Evolutionary conservation across 2,797 vertebrate species (phyloP).

Genomic region (Microctenopoma steveboyesi): DNA sequence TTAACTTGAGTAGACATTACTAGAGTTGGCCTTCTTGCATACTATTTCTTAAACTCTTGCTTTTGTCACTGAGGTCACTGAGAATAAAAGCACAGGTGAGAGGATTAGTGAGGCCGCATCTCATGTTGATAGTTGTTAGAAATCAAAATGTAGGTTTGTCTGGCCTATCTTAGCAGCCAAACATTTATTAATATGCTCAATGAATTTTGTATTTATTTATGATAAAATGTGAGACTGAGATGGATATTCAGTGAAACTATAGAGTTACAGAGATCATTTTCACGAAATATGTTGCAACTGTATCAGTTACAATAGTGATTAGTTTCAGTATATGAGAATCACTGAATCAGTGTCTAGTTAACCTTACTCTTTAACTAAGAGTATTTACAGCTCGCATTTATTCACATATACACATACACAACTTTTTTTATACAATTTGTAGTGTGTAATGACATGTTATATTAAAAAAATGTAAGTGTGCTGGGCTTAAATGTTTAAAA

Average conservation of each 20-base stretch:
- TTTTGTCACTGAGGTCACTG: not conserved
- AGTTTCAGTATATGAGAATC: not conserved
- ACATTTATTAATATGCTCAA: not conserved
- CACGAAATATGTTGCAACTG: not conserved
- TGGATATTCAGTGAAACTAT: not conserved
- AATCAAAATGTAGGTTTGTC: constrained; percentile 2
- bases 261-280: not conserved
- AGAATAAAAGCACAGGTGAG: not conserved
- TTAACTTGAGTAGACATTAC: not conserved
- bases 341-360: not conserved
- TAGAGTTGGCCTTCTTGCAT: not conserved
- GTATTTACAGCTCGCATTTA: not conserved
- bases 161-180: not conserved
- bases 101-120: no score
- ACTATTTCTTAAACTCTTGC: not conserved
- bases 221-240: not conserved
- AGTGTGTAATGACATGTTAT: not conserved
- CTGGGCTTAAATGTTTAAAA: not conserved
- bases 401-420: not conserved
- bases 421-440: not conserved
- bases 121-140: not conserved
- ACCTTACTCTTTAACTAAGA: not conserved
- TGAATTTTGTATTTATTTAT: constrained; percentile 15
- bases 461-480: not conserved
- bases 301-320: not conserved